Conservation (phyloP, 53 echinoderm and acorn worm species). For the Antedon mediterranea region DNA sequence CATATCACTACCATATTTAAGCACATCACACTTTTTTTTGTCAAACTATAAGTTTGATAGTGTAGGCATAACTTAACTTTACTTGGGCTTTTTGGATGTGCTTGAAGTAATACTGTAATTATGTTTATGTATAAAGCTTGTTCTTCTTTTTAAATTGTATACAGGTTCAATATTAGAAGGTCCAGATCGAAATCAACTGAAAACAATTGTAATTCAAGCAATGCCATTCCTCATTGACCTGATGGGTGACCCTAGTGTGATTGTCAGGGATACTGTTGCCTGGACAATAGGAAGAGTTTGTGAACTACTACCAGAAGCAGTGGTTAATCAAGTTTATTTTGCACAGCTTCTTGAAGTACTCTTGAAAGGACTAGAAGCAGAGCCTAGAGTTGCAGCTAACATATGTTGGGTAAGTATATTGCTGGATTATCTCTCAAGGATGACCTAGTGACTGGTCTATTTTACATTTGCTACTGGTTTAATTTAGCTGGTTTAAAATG, state of each 20-base stretch:
- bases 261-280: conserved; percentile 81
- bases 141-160: not conserved
- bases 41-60: too few relatives aligned
- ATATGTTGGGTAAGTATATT: conserved; percentile 80
- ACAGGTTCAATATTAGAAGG: conserved; percentile 93
- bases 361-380: conserved; percentile 40
- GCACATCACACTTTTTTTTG: too few relatives aligned
- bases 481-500: too few relatives aligned
- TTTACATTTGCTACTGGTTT: not conserved
- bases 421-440: too few relatives aligned
- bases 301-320: conserved; percentile 82
- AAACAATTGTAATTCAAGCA: conserved; percentile 52
- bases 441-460: too few relatives aligned
- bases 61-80: too few relatives aligned
- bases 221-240: conserved; percentile 51
- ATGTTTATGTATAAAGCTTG: not conserved
- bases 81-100: too few relatives aligned
- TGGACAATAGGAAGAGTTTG: conserved; percentile 94
- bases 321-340: conserved; percentile 37
- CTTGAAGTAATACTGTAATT: too few relatives aligned
- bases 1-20: too few relatives aligned
- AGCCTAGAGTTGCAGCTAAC: conserved; percentile 93
- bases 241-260: conserved; percentile 49
- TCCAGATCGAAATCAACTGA: conserved; percentile 51
- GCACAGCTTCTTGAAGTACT: conserved; percentile 41